Conservation (phyloP, 53 echinoderm and acorn worm genomes). For the Apostichopus leukothele region DNA sequence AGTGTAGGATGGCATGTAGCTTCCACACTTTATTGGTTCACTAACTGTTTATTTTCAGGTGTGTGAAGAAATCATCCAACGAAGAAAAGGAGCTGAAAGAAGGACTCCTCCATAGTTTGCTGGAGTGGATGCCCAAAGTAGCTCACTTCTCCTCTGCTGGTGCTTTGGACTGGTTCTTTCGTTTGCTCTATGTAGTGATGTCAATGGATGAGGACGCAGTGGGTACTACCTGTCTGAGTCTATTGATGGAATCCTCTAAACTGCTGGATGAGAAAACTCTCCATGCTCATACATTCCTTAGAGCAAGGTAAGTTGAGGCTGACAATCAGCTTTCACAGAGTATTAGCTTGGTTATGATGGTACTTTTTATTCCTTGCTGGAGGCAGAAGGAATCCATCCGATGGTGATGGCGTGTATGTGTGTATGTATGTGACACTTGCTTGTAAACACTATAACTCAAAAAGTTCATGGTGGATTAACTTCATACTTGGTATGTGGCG, state of each 20-base stretch:
- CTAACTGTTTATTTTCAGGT: slow-evolving; percentile 26
- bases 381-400: too few species aligned
- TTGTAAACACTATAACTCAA: too few species aligned
- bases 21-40: not conserved
- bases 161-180: slow-evolving; percentile 94
- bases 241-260: slow-evolving; percentile 75
- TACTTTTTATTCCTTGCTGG: too few species aligned
- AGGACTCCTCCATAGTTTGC: slow-evolving; percentile 71
- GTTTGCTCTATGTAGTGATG: slow-evolving; percentile 80
- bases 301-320: slow-evolving; percentile 66
- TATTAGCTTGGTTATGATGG: too few species aligned
- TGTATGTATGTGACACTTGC: too few species aligned
- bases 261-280: slow-evolving; percentile 87
- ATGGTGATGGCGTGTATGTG: too few species aligned
- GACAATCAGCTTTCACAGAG: not conserved
- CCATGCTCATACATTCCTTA: slow-evolving; percentile 76
- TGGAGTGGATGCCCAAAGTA: slow-evolving; percentile 73
- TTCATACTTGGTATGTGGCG: too few species aligned
- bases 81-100: slow-evolving; percentile 40
- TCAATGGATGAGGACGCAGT: slow-evolving; percentile 71
- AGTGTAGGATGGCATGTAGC: too few species aligned
- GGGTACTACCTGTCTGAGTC: slow-evolving; percentile 67
- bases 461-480: too few species aligned
- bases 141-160: slow-evolving; percentile 79
- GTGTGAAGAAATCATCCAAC: slow-evolving; percentile 31